A percentile compares a stretch with the other conserved stretches of the same genome.
phyloP scores from a whole-genome alignment of 1,140 invertebrate genomes.

The Berghia stephanieae region DNA sequence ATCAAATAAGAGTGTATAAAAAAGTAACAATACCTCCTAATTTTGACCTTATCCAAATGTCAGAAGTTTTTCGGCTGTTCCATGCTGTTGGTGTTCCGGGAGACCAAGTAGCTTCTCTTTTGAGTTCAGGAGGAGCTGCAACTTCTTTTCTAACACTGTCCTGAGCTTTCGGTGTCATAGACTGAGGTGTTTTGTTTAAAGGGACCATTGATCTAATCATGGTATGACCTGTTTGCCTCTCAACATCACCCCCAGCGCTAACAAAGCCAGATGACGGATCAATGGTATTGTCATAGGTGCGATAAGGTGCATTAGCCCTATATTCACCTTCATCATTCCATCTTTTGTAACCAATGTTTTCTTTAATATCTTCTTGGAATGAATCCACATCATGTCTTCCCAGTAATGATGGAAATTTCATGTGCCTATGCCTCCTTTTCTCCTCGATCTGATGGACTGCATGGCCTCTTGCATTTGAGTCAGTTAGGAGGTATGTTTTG shows the following conservation, averaged over 20 bases:
- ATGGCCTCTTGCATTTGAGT: slow-evolving; percentile 55
- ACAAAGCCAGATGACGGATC: slow-evolving; percentile 65
- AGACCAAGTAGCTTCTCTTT: slow-evolving; percentile 50
- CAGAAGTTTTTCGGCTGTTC: slow-evolving; percentile 60
- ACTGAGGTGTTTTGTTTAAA: slow-evolving; percentile 56
- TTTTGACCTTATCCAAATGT: slow-evolving; percentile 55
- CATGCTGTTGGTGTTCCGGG: slow-evolving; percentile 56
- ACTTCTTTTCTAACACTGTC: slow-evolving; percentile 46
- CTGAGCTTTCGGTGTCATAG: slow-evolving; percentile 41
- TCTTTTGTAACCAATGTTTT: slow-evolving; percentile 38
- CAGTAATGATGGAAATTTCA: slow-evolving; percentile 60
- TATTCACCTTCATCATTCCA: slow-evolving; percentile 62
- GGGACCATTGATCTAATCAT: slow-evolving; percentile 57
- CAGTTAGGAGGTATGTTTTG: slow-evolving; percentile 48
- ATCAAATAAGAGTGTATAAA: slow-evolving; percentile 3
- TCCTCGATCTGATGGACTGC: slow-evolving; percentile 55
- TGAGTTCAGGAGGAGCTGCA: slow-evolving; percentile 54
- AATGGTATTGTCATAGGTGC: slow-evolving; percentile 60
- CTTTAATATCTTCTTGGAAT: slow-evolving; percentile 48
- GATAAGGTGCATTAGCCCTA: slow-evolving; percentile 51
- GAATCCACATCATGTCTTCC: slow-evolving; percentile 55
- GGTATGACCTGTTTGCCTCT: slow-evolving; percentile 57
- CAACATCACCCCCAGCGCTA: slow-evolving; percentile 61
- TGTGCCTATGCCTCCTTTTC: slow-evolving; percentile 54
- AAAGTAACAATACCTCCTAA: slow-evolving; percentile 65